These are phyloP conservation scores for Choristoneura rosaceana DNA, from an alignment of 2,888 invertebrate genomes.

Conservation along the genomic window DNA sequence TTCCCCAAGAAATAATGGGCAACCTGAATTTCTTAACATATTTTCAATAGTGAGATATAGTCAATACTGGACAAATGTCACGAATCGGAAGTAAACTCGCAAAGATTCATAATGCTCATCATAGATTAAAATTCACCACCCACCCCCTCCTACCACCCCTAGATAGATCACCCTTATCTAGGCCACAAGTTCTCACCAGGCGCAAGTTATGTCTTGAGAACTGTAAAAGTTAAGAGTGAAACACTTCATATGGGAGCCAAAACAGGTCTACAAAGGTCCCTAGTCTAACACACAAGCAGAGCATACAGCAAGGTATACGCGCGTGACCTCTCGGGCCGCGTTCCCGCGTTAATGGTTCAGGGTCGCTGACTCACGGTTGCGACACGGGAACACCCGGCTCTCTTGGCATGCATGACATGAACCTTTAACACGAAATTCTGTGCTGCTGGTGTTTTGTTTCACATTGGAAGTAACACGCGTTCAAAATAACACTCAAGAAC, in stretches of 20 bases:
- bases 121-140: neutral
- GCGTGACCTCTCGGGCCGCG: slow-evolving; percentile 53
- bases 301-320: slow-evolving; percentile 3
- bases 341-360: slow-evolving; percentile 72
- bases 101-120: neutral
- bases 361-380: slow-evolving; percentile 71
- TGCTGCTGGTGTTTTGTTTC: slow-evolving; percentile 53
- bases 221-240: neutral
- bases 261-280: neutral
- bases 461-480: slow-evolving; percentile 43
- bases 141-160: too few species aligned
- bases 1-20: too few species aligned
- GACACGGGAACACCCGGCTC: slow-evolving; percentile 75
- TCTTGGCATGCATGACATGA: slow-evolving; percentile 68
- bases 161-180: too few species aligned
- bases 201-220: neutral
- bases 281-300: neutral
- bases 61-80: neutral
- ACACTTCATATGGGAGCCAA: neutral
- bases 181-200: too few species aligned
- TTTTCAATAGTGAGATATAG: neutral
- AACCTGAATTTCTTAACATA: neutral
- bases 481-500: slow-evolving; percentile 30
- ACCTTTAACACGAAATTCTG: slow-evolving; percentile 51
- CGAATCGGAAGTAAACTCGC: neutral